Evolutionary conservation across 2,113 vertebrate species (phyloP).

Genomic region (Corythornis vintsioides): DNA sequence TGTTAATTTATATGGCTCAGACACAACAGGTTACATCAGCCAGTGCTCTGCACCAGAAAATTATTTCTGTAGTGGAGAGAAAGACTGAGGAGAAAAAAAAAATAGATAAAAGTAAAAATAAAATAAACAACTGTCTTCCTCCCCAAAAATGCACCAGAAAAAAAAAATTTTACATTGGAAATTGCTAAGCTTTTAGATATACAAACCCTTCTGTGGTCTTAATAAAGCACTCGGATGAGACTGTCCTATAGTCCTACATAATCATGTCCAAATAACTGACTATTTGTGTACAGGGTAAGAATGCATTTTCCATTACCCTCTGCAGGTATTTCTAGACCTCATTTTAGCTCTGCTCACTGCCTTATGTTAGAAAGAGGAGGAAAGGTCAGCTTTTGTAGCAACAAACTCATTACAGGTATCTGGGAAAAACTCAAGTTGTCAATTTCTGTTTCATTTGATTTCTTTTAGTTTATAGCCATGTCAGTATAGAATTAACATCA

Average conservation of each 20-base stretch:
- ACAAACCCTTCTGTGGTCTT: fast-evolving
- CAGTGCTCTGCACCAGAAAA: not conserved
- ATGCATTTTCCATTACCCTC: not conserved
- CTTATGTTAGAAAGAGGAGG: not conserved
- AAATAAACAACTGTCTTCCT: not conserved
- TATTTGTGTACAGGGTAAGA: not conserved
- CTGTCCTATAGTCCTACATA: not conserved
- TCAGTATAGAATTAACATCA: not conserved
- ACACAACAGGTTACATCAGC: not conserved
- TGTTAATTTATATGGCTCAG: not conserved
- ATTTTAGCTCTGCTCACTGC: not conserved
- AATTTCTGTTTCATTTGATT: not conserved
- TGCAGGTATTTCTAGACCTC: not conserved
- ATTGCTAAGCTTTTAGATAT: not conserved
- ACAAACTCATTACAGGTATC: not conserved
- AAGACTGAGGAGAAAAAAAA: not conserved
- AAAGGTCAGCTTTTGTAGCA: not conserved
- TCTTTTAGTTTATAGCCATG: not conserved
- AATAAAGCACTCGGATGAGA: not conserved
- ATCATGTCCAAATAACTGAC: not conserved
- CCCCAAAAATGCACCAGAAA: not conserved
- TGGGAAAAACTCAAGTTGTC: not conserved
- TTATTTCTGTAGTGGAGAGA: not conserved
- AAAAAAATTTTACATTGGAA: not conserved
- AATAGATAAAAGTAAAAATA: not conserved